Percentiles rank a stretch among this genome's conserved stretches.
Evolutionary conservation across 2,797 vertebrate genomes (phyloP).

Genomic region (Taeniopygia guttata): DNA sequence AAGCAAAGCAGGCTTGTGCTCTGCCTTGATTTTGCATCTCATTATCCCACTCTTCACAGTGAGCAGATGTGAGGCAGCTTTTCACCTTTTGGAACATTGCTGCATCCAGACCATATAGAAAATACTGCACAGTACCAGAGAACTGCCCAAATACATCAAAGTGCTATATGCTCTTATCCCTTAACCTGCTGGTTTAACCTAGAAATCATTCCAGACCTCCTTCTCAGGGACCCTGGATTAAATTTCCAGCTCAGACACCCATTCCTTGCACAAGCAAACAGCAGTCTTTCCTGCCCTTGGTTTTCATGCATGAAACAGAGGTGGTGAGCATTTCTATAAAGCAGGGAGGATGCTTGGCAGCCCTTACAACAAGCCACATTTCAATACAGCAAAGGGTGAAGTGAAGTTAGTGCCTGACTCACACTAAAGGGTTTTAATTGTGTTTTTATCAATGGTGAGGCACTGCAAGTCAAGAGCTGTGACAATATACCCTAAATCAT

Average conservation of each 20-base stretch:
- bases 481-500: constrained; percentile 48
- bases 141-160: not conserved
- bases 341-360: not conserved
- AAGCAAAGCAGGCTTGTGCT: not conserved
- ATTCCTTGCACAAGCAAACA: not conserved
- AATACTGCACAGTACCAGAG: not conserved
- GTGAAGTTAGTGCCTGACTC: not conserved
- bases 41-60: constrained; percentile 39
- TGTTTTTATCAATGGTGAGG: constrained; percentile 35
- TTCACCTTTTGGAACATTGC: not conserved
- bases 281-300: not conserved
- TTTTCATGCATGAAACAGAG: not conserved
- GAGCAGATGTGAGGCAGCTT: constrained; percentile 43
- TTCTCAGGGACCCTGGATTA: not conserved
- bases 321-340: not conserved
- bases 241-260: not conserved
- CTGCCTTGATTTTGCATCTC: constrained; percentile 42
- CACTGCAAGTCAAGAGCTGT: constrained; percentile 5
- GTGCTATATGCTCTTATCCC: not conserved
- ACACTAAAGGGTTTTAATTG: not conserved
- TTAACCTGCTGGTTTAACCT: not conserved
- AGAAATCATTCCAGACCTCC: not conserved
- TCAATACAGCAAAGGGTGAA: not conserved
- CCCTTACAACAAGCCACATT: not conserved
- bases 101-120: not conserved